Evolutionary conservation across 2,888 invertebrate genomes (phyloP), one percentile per base, ranked within the genome.

Genomic region (Dolichopus griseipennis): DNA sequence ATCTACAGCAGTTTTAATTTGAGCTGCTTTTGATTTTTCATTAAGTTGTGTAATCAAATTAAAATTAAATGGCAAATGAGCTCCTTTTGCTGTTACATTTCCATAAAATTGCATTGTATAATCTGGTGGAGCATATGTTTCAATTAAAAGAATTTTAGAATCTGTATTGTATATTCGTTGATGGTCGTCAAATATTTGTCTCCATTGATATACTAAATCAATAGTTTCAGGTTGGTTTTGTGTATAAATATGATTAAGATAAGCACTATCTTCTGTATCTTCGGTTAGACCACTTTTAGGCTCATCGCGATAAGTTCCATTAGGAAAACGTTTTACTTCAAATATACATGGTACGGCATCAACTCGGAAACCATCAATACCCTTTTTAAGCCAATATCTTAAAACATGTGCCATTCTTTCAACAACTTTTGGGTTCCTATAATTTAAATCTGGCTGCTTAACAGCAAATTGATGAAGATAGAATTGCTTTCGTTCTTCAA

Each of bases 301-400:
- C 75, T 88, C 89, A 75, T 90, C 85, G 0, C 82, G 83, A 71
- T 83, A 84, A 65, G 78, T 73, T 0, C 85, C 85, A 33, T 81
- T 83, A 76, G 87, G 88, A 85, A 79, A 81, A 37, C 78, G 73
- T 6, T 72, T 34, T 2, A 76, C 78, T 70, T 79, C 91, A 71
- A 79, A 81, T 69, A 79, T 76, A 76, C 77, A 78, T 33, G 81
- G 80, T 9, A 91, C 85, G 0, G 92, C 91, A 75, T 92, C 92
- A 64, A 95, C 84, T 70, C 95, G 86, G 75, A 96, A 93, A 0
- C 96, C 97, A 76, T 92, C 91, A 0, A 95, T 87, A 1, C 94
- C 95, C 72, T 87, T 86, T 69, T 88, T 87, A 67, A 96, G 76
- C 95, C 95, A 96, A 75, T 88, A 93, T 74, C 83, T 85, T 8